Conservation (phyloP, 2,797 vertebrate species). For the Naso thynnoides region DNA sequence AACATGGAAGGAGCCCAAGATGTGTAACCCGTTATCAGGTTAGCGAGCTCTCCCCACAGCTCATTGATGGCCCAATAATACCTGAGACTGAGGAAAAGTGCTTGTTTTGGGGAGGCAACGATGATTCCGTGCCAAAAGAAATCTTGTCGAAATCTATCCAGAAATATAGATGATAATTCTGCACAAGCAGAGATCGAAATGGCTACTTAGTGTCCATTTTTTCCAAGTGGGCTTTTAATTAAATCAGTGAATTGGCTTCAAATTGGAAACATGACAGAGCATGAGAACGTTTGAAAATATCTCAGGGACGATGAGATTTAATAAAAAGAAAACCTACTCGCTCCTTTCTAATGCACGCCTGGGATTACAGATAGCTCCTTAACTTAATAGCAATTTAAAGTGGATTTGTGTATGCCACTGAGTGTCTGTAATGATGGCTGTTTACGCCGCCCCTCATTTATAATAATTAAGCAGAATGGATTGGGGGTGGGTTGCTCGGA, state of each 20-base stretch:
- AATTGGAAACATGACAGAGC: conserved; percentile 81
- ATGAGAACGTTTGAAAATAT: conserved; percentile 80
- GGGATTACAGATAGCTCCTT: conserved; percentile 88
- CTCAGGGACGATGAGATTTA: conserved; percentile 84
- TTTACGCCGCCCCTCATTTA: conserved; percentile 93
- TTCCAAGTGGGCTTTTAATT: conserved; percentile 81
- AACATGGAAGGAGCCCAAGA: conserved; percentile 62
- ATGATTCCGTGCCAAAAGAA: conserved; percentile 21
- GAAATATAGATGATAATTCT: conserved; percentile 59
- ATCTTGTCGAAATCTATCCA: conserved; percentile 39
- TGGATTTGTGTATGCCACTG: conserved; percentile 89
- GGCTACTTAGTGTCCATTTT: conserved; percentile 79
- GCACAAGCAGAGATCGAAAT: conserved; percentile 60
- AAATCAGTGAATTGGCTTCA: conserved; percentile 79
- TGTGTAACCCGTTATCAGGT: conserved; percentile 62
- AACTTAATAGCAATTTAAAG: conserved; percentile 92
- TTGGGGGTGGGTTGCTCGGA: conserved; percentile 81
- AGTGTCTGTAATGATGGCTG: conserved; percentile 91
- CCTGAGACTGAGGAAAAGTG: conserved; percentile 1
- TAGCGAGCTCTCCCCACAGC: conserved; percentile 43
- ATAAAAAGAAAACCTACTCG: conserved; percentile 81
- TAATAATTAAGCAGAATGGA: conserved; percentile 98
- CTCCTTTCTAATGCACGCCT: conserved; percentile 79
- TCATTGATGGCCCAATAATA: conserved; percentile 33
- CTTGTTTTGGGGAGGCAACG: conserved; percentile 2